Evolutionary conservation across 1,140 invertebrate genomes (phyloP), one percentile per base, ranked within the genome.

Genomic region (Lycorma delicatula): DNA sequence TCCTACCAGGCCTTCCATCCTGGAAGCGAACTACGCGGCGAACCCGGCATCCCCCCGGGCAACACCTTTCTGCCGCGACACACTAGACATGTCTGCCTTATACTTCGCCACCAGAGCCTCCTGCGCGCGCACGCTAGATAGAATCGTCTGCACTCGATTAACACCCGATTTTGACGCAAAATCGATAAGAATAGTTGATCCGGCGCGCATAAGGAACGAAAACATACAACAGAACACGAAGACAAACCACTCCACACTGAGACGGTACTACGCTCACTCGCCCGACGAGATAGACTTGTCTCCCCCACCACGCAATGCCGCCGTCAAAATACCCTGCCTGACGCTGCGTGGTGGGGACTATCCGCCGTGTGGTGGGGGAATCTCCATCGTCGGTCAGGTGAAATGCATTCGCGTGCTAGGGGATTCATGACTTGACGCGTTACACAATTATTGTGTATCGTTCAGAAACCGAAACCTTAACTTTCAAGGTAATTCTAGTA

Each of bases 1-100:
- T 60, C 66, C 74, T 63, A 83, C 79, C 68, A 86, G 75, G 70
- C 80, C 79, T 74, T 86, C 85, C 82, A 85, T 86, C 49, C 44
- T 48, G 34, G 54, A 26, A 34, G 25, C 29, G 26, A 26, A 29
- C 54, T 29, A 49, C 55, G 46, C 27, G 49, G 22, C 49, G 55
- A 38, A 47, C 51, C 36, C 6, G 38, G 28, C 52, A 54, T 54
- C 55, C 47, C 53, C 26, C 48, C 48, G 51, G 36, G 27, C 56
- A 49, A 28, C 28, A 47, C 28, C 5, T 1, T 7, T 7, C n/a
- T 25, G 13, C 34, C 26, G 11, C 38, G 23, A 47, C 54, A 44
- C 36, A 56, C 54, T 46, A 18, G 29, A 48, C 54, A 56, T 52
- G 47, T 55, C 51, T 56, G 34, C 25, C 50, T 48, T n/a, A n/a